These are phyloP conservation scores for Sceloporus tristichus DNA, from an alignment of 2,113 vertebrate species.

Conservation along the genomic window DNA sequence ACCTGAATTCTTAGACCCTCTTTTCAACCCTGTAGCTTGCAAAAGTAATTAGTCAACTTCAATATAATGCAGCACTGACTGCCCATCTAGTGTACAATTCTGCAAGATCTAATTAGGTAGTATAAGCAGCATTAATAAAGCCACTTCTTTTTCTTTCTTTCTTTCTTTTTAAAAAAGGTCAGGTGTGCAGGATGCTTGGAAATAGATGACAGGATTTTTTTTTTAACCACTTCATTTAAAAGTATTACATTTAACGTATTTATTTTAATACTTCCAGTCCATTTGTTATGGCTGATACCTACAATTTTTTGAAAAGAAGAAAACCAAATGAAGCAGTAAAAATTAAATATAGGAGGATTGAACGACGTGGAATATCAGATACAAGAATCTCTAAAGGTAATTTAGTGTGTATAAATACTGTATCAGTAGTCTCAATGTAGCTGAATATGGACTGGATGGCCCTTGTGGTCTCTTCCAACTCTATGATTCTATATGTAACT, in stretches of 20 bases:
- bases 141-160: not conserved
- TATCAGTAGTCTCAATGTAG: not conserved
- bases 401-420: not conserved
- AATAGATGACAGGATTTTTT: constrained; percentile 8
- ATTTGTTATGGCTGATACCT: not conserved
- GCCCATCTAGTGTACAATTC: not conserved
- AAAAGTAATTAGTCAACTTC: constrained; percentile 43
- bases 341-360: not conserved
- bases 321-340: too few relatives aligned
- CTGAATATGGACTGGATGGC: not conserved
- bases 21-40: constrained; percentile 16
- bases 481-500: not conserved
- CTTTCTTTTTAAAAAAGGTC: constrained; percentile 19
- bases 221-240: constrained; percentile 41
- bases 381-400: not conserved
- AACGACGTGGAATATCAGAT: not conserved
- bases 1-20: constrained; percentile 33
- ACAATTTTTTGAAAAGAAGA: too few relatives aligned
- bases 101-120: constrained; percentile 49
- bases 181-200: constrained; percentile 31
- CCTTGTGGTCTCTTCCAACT: too few relatives aligned
- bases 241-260: constrained; percentile 26
- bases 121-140: constrained; percentile 48
- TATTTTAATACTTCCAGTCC: not conserved
- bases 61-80: constrained; percentile 19